phyloP scores from a whole-genome alignment of 2,113 vertebrate species.

The Malurus cyaneus region DNA sequence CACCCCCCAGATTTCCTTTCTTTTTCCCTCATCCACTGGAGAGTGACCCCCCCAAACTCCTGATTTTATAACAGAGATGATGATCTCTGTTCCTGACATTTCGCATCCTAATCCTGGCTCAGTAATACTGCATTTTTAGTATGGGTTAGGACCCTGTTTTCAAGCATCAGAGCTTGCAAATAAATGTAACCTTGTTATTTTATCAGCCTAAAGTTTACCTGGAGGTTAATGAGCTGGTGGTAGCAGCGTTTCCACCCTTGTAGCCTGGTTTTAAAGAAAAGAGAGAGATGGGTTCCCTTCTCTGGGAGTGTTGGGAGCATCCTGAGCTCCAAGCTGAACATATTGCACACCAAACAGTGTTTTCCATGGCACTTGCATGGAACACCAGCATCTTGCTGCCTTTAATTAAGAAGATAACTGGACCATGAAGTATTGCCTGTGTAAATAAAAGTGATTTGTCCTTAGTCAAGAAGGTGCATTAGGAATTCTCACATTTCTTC shows the following conservation, averaged over 20 bases:
- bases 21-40: background rate
- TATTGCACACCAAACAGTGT: slow-evolving; percentile 67
- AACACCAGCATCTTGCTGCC: slow-evolving; percentile 79
- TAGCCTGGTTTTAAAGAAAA: slow-evolving; percentile 20
- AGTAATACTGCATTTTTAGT: background rate
- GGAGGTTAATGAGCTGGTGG: background rate
- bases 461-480: slow-evolving; percentile 66
- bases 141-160: background rate
- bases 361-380: slow-evolving; percentile 71
- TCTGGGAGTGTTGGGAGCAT: slow-evolving; percentile 27
- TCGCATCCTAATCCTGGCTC: background rate
- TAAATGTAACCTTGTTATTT: background rate
- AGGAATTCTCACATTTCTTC: slow-evolving; percentile 72
- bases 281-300: background rate
- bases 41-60: background rate
- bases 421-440: slow-evolving; percentile 81
- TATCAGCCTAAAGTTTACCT: background rate
- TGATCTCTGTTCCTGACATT: background rate
- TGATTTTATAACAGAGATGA: background rate
- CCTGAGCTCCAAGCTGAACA: slow-evolving; percentile 64
- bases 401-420: slow-evolving; percentile 89
- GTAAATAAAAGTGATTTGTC: slow-evolving; percentile 81
- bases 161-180: background rate
- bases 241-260: background rate
- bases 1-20: background rate